Percentiles rank a stretch among this genome's conserved stretches.
Conservation (phyloP, 2,888 invertebrate genomes). For the Monochamus alternatus region DNA sequence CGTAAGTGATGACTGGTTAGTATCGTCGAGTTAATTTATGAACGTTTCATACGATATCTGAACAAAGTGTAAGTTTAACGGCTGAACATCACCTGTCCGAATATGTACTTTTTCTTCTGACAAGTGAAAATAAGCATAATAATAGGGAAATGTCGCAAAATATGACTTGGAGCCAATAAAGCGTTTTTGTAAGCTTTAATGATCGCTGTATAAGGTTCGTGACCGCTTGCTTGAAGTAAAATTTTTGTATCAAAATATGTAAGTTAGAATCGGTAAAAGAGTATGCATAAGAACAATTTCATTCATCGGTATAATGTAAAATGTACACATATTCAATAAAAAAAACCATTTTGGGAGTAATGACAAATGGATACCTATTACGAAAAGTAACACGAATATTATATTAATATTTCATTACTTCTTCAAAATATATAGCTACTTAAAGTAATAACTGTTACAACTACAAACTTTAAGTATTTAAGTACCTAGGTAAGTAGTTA, state of each 20-base stretch:
- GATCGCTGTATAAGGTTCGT: not conserved
- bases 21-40: constrained; percentile 2
- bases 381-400: no score
- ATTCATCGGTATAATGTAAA: no score
- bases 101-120: not conserved
- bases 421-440: no score
- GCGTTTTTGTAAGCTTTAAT: not conserved
- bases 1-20: constrained; percentile 32
- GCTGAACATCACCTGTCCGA: not conserved
- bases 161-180: not conserved
- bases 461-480: no score
- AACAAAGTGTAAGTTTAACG: not conserved
- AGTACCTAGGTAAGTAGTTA: no score
- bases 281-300: not conserved
- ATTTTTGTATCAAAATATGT: not conserved
- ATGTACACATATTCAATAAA: no score
- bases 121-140: not conserved
- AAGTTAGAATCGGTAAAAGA: not conserved
- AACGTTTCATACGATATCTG: not conserved
- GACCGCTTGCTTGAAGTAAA: not conserved
- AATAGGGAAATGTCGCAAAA: not conserved
- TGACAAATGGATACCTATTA: no score
- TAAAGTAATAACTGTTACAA: no score
- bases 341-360: no score
- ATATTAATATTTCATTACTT: no score